phyloP scores from a whole-genome alignment of 2,888 invertebrate species.

The Dendrolimus houi region DNA sequence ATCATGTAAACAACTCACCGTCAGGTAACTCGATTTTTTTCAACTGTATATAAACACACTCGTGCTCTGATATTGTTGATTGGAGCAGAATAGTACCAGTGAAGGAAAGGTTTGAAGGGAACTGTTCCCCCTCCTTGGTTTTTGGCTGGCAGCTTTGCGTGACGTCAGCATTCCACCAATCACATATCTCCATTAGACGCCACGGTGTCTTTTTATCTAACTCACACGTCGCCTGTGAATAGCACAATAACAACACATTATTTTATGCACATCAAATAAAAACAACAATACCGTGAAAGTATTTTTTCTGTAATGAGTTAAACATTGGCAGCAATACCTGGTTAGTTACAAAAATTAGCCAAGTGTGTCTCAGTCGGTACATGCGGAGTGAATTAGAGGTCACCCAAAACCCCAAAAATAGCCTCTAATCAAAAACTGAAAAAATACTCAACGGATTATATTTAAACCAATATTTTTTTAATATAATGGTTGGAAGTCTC shows the following conservation, averaged over 20 bases:
- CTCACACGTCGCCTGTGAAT: constrained; percentile 42
- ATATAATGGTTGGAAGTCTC: no score
- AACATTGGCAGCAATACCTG: no score
- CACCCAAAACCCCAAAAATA: no score
- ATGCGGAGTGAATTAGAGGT: no score
- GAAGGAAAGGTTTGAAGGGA: constrained; percentile 50
- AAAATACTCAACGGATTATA: no score
- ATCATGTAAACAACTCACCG: constrained; percentile 21
- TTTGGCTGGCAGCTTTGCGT: constrained; percentile 45
- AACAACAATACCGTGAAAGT: no score
- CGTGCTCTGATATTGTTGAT: constrained; percentile 30
- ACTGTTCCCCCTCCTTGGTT: constrained; percentile 25
- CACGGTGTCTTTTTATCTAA: constrained; percentile 41
- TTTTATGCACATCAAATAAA: no score
- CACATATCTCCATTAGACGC: constrained; percentile 61
- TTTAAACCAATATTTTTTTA: no score
- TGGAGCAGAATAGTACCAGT: constrained; percentile 37
- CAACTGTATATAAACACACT: constrained; percentile 51
- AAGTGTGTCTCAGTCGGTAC: no score
- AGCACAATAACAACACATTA: neutral
- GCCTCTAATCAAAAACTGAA: no score
- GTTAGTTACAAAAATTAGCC: no score
- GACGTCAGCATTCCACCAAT: constrained; percentile 55
- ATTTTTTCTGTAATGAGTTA: no score
- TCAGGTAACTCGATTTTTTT: constrained; percentile 52